Evolutionary conservation across 53 echinoderm and acorn worm species (phyloP).

Genomic region (Echinometra lucunter): DNA sequence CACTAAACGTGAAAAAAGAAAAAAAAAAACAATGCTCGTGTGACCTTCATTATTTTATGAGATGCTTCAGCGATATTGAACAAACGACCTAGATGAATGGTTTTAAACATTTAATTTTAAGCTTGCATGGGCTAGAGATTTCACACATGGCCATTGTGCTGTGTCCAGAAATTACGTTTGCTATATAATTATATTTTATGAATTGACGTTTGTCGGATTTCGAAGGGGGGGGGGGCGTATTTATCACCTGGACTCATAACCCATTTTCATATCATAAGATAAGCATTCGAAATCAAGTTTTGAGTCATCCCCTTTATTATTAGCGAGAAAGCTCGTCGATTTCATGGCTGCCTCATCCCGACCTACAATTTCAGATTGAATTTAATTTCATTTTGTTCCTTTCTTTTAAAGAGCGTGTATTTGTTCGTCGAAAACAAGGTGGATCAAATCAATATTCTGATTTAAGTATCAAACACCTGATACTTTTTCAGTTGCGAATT

Average conservation of each 20-base stretch:
- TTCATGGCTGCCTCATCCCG: not conserved
- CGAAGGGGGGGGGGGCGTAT: no score
- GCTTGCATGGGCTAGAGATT: not conserved
- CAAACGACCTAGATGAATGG: constrained; percentile 23
- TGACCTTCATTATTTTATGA: constrained; percentile 35
- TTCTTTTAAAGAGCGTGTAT: not conserved
- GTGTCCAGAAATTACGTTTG: not conserved
- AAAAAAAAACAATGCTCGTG: not conserved
- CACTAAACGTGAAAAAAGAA: not conserved
- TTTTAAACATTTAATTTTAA: not conserved
- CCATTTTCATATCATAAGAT: no score
- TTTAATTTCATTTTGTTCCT: no score
- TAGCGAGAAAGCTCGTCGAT: not conserved
- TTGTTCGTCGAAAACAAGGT: no score
- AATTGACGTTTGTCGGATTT: no score
- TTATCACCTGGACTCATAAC: no score
- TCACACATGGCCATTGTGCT: not conserved
- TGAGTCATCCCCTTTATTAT: no score
- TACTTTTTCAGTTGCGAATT: not conserved
- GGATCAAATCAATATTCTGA: no score
- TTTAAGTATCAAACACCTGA: not conserved
- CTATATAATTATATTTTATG: no score
- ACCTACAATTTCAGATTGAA: not conserved
- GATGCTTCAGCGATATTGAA: constrained; percentile 21
- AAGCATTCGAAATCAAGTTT: no score